Conservation (phyloP, 2,888 invertebrate species). For the Acronicta psi region DNA sequence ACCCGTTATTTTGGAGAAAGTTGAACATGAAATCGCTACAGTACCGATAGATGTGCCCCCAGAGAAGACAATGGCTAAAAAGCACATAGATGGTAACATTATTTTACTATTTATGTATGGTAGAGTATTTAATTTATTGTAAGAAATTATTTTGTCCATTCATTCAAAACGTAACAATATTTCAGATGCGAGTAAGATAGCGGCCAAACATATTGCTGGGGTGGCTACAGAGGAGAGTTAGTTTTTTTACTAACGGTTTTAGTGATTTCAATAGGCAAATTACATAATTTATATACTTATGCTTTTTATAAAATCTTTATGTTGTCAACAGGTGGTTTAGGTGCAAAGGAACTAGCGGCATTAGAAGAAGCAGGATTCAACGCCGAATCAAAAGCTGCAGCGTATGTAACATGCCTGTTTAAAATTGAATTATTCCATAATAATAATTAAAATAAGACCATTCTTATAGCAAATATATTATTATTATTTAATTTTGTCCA, state of each 20-base stretch:
- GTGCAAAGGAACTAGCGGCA: constrained; percentile 59
- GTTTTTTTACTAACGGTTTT: constrained; percentile 23
- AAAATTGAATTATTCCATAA: neutral
- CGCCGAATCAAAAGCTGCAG: constrained; percentile 20
- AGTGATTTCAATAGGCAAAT: neutral
- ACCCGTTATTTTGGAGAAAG: constrained; percentile 62
- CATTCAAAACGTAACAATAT: constrained; percentile 22
- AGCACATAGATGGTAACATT: constrained; percentile 62
- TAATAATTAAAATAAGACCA: too few species aligned
- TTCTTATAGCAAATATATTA: too few species aligned
- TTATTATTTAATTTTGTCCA: neutral
- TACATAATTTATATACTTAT: too few species aligned
- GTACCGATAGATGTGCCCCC: constrained; percentile 41
- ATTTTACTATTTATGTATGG: neutral
- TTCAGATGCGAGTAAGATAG: constrained; percentile 66
- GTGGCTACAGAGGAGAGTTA: constrained; percentile 71
- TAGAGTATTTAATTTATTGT: too few species aligned
- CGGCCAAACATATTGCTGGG: constrained; percentile 67
- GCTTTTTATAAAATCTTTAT: too few species aligned
- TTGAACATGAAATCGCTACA: constrained; percentile 53
- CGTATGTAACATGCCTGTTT: constrained; percentile 9
- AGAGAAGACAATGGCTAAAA: constrained; percentile 32
- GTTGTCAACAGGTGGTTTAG: constrained; percentile 65
- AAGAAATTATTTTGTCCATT: too few species aligned
- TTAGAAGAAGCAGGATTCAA: constrained; percentile 45